Evolutionary conservation across 2,113 vertebrate genomes (phyloP).

Genomic region (Apodemus speciosus): DNA sequence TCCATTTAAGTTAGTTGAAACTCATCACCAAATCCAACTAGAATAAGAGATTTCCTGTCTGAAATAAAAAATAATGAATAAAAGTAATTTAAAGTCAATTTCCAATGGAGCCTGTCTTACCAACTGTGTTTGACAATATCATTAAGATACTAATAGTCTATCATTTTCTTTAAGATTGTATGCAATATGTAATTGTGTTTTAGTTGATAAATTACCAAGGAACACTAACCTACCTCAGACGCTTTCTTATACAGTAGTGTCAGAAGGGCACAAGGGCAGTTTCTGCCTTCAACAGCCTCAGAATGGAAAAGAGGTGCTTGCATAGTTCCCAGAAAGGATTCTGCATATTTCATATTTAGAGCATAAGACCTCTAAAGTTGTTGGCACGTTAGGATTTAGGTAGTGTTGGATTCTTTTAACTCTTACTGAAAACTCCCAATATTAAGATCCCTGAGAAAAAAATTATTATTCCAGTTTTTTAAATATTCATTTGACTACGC

Average conservation of each 20-base stretch:
- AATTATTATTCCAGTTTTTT: background rate
- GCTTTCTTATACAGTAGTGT: background rate
- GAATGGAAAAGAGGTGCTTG: background rate
- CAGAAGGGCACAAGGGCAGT: background rate
- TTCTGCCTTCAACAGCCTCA: background rate
- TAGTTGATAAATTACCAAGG: background rate
- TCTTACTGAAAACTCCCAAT: background rate
- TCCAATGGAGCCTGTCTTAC: background rate
- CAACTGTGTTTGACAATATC: background rate
- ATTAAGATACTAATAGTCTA: background rate
- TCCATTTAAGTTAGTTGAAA: constrained; percentile 22
- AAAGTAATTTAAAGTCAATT: constrained; percentile 17
- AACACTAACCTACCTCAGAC: background rate
- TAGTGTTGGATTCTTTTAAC: background rate
- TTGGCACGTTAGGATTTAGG: background rate
- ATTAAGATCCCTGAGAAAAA: background rate
- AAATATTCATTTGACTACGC: background rate
- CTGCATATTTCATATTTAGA: background rate
- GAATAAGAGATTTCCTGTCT: background rate
- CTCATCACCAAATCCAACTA: constrained; percentile 13
- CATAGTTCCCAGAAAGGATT: background rate
- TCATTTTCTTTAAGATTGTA: background rate
- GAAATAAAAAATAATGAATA: background rate
- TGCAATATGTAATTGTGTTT: background rate
- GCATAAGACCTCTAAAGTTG: background rate